Evolutionary conservation across 2,888 invertebrate genomes (phyloP).

Genomic region (Osedax fenrisi): DNA sequence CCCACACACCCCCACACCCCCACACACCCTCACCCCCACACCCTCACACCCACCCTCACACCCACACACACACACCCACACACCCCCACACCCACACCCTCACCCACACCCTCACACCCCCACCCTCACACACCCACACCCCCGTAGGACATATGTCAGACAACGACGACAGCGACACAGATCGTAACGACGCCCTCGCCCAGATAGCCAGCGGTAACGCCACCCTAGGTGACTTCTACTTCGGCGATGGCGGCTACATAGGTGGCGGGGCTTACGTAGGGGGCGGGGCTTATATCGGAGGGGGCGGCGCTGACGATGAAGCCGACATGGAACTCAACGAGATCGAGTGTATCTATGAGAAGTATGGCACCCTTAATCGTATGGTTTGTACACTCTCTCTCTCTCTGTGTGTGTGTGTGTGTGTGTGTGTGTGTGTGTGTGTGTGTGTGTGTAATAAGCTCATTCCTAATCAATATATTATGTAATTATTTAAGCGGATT

Average conservation of each 20-base stretch:
- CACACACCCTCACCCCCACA: background rate
- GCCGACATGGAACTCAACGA: background rate
- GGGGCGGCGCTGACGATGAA: background rate
- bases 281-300: background rate
- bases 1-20: background rate
- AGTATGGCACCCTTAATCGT: background rate
- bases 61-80: background rate
- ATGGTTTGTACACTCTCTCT: no score
- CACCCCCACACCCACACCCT: background rate
- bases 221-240: no score
- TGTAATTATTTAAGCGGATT: no score
- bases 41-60: background rate
- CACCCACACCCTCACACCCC: background rate
- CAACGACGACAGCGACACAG: background rate
- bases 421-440: no score
- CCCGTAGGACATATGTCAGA: background rate
- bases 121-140: background rate
- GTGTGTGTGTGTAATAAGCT: no score
- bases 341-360: background rate
- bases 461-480: no score
- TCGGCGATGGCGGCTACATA: background rate
- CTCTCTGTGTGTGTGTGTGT: no score
- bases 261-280: background rate
- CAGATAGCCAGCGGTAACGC: background rate
- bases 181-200: background rate